Evolutionary conservation across 2,113 vertebrate species (phyloP), one percentile per base, ranked within the genome.

Genomic region (Pterocles orientalis): DNA sequence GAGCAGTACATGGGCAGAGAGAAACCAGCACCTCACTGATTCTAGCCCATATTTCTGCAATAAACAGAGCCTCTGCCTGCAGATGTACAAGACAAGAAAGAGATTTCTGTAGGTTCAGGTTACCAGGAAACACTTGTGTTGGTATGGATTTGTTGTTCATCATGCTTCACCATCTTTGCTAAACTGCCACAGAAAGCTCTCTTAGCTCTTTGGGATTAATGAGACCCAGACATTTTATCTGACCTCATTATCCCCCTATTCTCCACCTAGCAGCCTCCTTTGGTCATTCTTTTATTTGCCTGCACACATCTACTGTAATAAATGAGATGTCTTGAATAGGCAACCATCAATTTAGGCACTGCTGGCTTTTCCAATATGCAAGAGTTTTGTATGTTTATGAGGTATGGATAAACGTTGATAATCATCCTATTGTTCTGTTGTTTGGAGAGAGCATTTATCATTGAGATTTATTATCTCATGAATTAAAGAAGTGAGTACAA

Each of bases 211-310:
- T 53, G 50, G 88, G 87, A 97, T 97, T 93, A 93, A 97, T 97
- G 87, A 94, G 87, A 84, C 33, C 9, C 45, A 90, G 79, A 73
- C 62, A 82, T 82, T 94, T 96, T 94, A 90, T 97, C 85, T 96
- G 95, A 97, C 91, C 87, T 95, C 93, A 94, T 97, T 96, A 95
- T 86, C 85, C 77, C 82, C 50, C 77, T 94, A 71, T 97, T 96
- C 91, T 94, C 76, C 56, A 84, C 33, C 39, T 65, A 81, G 60
- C 47, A 85, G 41, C 43, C 69, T 86, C 72, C 83, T 92, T 88
- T 50, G 69, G 84, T 91, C 93, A 77, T 43, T 64, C 95, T 93
- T 92, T 93, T 93, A 94, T 93, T 92, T 86, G 34, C 64, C 95
- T 95, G 72, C 43, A 39, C 82, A 62, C 15, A 14, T 76, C 77